Evolutionary conservation across 2,888 invertebrate species (phyloP), one percentile per base, ranked within the genome.

Genomic region (Torymus tubicola): DNA sequence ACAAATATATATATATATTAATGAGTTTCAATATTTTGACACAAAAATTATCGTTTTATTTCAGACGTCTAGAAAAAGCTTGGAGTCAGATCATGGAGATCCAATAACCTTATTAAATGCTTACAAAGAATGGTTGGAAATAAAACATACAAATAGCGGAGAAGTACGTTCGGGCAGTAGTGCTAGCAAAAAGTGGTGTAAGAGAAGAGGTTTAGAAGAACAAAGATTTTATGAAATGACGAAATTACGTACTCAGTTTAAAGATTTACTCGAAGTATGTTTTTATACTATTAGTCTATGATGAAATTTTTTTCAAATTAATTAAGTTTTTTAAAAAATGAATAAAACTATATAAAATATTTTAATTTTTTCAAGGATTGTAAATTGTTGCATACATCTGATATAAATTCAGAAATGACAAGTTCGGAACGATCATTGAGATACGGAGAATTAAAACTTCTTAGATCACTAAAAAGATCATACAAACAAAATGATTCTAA

Each of bases 161-260:
- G 88, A 90, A 70, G 85, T 86, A 14, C 87, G 87, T 80, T 82
- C 88, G 84, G 74, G 89, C 84, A 83, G 87, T 71, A 85, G 84
- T 79, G 84, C 81, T 8, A 89, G 89, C 77, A 93, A 95, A 64
- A 94, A 94, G 80, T 99, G 99, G 99, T 97, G 98, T 85, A 94
- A 94, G 83, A 93, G 96, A 78, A 92, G 98, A 78, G 98, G 98
- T 0, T 92, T 99, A 10, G 99, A 99, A 91, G 99, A 99, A 89
- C 99, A 99, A 90, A 92, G 99, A 24, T 95, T 99, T 87, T 99
- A 99, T 88, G 99, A 99, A 91, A 96, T 98, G 87, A 97, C 96
- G 0, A 99, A 99, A 92, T 92, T 99, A 8, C 93, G 98, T 55
- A 93, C 95, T 31, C 99, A 99, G 91, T 96, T 98, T 86, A 94